phyloP scores from a whole-genome alignment of 2,888 invertebrate species.

The Chymomyza fuscimana region DNA sequence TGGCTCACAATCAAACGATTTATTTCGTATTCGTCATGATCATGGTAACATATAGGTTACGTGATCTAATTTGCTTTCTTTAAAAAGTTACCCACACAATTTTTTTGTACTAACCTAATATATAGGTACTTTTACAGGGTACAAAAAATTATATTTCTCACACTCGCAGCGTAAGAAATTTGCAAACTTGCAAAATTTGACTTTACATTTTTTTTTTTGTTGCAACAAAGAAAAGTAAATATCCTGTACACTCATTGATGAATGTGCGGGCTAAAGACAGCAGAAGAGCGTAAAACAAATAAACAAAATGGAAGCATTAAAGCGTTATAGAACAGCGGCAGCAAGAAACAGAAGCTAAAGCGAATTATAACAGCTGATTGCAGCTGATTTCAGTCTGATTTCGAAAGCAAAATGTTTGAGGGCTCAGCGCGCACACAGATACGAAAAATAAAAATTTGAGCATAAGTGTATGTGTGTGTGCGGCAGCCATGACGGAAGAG shows the following conservation, averaged over 20 bases:
- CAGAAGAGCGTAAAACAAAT: slow-evolving; percentile 27
- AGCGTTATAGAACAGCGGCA: background rate
- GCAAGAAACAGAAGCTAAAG: background rate
- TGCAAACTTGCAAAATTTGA: background rate
- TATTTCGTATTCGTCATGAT: too few relatives aligned
- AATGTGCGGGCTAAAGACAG: slow-evolving; percentile 9
- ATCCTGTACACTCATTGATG: slow-evolving; percentile 48
- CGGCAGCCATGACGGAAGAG: slow-evolving; percentile 64
- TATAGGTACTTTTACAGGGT: too few relatives aligned
- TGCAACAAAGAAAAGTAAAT: slow-evolving; percentile 56
- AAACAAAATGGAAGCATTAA: slow-evolving; percentile 1
- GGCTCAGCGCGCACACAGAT: slow-evolving; percentile 18
- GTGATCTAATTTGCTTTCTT: too few relatives aligned
- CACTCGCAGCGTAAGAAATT: background rate
- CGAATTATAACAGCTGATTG: slow-evolving; percentile 66
- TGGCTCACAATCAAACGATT: too few relatives aligned
- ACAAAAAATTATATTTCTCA: background rate
- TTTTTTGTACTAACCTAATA: too few relatives aligned
- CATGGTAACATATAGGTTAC: too few relatives aligned
- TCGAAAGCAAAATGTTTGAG: slow-evolving; percentile 4
- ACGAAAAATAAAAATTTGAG: background rate
- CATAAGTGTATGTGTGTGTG: slow-evolving; percentile 43
- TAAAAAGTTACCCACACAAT: too few relatives aligned
- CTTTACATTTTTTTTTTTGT: background rate
- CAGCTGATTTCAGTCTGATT: slow-evolving; percentile 65